These are phyloP conservation scores for Phrynocephalus forsythii DNA, from an alignment of 2,797 vertebrate genomes.

Conservation along the genomic window DNA sequence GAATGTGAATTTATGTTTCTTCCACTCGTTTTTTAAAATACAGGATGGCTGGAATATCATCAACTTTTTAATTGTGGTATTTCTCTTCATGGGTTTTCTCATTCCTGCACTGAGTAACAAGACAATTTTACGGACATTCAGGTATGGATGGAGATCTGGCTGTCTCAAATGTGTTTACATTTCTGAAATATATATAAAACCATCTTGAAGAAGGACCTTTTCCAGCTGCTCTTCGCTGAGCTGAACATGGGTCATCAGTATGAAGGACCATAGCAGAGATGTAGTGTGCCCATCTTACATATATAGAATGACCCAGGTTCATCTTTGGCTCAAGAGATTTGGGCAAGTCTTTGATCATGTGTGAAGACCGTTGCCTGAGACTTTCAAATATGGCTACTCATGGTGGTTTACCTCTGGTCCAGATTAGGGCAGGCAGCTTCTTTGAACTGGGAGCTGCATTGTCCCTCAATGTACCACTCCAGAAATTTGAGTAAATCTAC, in stretches of 20 bases:
- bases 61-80: slow-evolving; percentile 57
- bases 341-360: neutral
- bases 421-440: neutral
- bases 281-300: no score
- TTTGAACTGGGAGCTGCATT: neutral
- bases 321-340: neutral
- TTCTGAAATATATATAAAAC: neutral
- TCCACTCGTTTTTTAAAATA: neutral
- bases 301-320: neutral
- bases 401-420: neutral
- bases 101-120: neutral
- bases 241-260: no score
- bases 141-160: slow-evolving; percentile 41
- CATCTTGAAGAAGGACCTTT: neutral
- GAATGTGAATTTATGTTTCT: neutral
- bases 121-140: slow-evolving; percentile 59
- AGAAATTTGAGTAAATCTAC: neutral
- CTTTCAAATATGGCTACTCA: neutral
- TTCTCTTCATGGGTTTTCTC: slow-evolving; percentile 48
- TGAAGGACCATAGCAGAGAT: no score
- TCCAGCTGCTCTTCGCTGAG: neutral
- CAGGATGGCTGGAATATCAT: slow-evolving; percentile 67
- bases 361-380: neutral
- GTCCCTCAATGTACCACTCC: no score
- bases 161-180: neutral